Conservation (phyloP, 2,113 vertebrate species). For the Pandion haliaetus region DNA sequence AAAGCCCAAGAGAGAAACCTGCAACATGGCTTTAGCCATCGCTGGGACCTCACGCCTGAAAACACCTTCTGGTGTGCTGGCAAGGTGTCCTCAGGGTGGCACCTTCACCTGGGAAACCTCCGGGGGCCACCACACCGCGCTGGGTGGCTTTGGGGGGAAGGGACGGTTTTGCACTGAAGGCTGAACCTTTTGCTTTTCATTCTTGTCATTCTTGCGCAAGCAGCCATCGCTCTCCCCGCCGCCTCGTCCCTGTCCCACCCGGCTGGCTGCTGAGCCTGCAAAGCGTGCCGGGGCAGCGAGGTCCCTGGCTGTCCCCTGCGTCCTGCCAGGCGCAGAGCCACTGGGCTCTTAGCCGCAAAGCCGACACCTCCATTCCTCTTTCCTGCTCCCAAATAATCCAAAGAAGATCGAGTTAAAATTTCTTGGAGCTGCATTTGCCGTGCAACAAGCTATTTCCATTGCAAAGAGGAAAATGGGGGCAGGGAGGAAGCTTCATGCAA, state of each 20-base stretch:
- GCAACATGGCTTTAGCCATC: neutral
- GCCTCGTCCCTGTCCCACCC: neutral
- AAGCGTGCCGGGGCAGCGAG: neutral
- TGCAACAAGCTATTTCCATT: neutral
- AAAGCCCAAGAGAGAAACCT: neutral
- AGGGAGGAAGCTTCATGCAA: neutral
- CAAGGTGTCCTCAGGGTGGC: neutral
- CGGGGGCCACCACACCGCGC: neutral
- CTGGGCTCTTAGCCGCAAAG: neutral
- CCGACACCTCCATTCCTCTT: neutral
- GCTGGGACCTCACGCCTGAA: neutral
- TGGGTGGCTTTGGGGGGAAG: neutral
- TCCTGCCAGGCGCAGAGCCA: neutral
- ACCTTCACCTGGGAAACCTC: neutral
- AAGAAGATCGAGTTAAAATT: accelerated
- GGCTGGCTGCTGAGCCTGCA: neutral
- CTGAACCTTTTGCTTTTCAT: neutral
- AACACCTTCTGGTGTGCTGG: accelerated
- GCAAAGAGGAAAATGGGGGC: neutral
- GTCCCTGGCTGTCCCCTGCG: neutral
- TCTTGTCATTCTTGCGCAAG: neutral
- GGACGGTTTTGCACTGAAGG: neutral
- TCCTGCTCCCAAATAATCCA: neutral
- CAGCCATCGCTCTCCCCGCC: neutral
- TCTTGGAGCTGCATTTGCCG: neutral